Evolutionary conservation across 2,888 invertebrate species (phyloP).

Genomic region (Drosophila longiperda): DNA sequence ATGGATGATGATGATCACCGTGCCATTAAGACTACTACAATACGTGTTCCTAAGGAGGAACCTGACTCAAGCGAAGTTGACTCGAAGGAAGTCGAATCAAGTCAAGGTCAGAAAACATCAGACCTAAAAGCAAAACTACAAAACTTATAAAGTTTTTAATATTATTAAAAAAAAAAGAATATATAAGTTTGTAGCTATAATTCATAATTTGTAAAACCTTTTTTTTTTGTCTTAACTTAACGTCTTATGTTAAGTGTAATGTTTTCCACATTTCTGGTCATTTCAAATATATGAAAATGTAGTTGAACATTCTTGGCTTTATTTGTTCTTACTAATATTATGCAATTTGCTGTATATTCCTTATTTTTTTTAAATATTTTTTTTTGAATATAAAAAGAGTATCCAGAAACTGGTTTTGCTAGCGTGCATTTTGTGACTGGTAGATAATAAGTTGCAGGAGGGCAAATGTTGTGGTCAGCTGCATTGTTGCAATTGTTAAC

Average conservation of each 20-base stretch:
- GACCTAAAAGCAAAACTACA: not conserved
- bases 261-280: no score
- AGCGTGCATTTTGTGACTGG: constrained; percentile 10
- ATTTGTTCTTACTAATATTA: no score
- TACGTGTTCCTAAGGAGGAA: not conserved
- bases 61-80: not conserved
- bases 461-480: constrained; percentile 48
- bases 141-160: not conserved
- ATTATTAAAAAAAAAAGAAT: not conserved
- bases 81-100: not conserved
- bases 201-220: not conserved
- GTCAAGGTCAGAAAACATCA: not conserved
- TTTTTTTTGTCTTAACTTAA: not conserved
- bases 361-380: no score
- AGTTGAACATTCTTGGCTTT: no score
- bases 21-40: not conserved
- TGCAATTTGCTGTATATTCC: no score
- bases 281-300: no score
- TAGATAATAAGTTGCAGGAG: constrained; percentile 33
- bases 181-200: not conserved
- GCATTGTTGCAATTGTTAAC: constrained; percentile 14
- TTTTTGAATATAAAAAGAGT: constrained; percentile 7
- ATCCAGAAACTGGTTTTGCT: constrained; percentile 5
- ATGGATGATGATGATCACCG: not conserved
- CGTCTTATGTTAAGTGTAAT: not conserved